Percentiles rank a stretch among this genome's conserved stretches.
Conservation (phyloP, 2,888 invertebrate genomes). For the Rotaria macrura region DNA sequence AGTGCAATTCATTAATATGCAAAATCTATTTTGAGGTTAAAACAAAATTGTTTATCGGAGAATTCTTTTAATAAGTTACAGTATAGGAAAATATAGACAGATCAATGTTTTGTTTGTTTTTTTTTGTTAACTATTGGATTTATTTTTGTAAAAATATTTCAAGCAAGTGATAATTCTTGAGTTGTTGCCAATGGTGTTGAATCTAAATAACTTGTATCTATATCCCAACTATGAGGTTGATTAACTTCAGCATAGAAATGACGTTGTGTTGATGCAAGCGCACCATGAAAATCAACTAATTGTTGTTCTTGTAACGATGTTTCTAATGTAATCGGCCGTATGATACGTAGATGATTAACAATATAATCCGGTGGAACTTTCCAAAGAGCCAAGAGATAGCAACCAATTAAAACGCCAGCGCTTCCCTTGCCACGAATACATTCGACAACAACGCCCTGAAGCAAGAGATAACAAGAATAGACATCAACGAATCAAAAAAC, state of each 20-base stretch:
- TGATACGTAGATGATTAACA: not conserved
- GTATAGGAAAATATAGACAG: not conserved
- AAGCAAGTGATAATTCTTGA: not conserved
- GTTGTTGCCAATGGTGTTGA: not conserved
- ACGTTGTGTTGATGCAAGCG: not conserved
- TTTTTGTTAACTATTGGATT: too few species aligned
- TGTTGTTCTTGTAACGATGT: not conserved
- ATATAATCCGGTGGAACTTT: not conserved
- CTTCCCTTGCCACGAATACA: constrained; percentile 9
- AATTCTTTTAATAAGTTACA: not conserved
- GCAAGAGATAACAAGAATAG: not conserved
- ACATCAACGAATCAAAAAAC: too few species aligned
- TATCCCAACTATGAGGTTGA: constrained; percentile 9
- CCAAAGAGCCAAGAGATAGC: not conserved
- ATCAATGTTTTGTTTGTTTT: not conserved
- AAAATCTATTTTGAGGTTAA: not conserved
- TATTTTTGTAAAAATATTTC: not conserved
- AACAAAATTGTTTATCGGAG: not conserved
- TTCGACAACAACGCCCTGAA: constrained; percentile 6
- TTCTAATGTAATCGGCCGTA: constrained; percentile 3
- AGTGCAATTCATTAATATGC: too few species aligned
- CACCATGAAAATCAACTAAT: not conserved
- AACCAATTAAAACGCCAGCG: not conserved
- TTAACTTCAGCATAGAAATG: constrained; percentile 12
- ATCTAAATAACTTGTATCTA: not conserved